Evolutionary conservation across 2,888 invertebrate species (phyloP).

Genomic region (Aleiodes alternator): DNA sequence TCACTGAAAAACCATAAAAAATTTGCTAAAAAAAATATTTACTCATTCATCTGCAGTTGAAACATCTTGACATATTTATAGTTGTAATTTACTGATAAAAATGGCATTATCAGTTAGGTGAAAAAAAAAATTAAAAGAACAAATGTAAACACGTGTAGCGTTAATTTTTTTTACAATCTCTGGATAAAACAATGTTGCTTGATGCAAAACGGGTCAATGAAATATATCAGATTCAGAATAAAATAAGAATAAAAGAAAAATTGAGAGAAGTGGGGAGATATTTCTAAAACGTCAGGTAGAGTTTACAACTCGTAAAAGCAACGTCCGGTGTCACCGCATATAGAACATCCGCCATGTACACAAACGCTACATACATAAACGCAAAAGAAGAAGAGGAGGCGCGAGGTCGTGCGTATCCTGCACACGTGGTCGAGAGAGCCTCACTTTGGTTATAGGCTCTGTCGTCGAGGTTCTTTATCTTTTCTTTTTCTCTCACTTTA

Average conservation of each 20-base stretch:
- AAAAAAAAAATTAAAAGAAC: background rate
- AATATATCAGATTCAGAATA: conserved; percentile 8
- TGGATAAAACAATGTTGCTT: conserved; percentile 3
- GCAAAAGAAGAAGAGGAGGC: conserved; percentile 41
- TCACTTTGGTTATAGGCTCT: conserved; percentile 8
- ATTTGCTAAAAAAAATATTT: conserved; percentile 39
- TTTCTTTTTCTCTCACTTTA: no score
- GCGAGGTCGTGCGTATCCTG: conserved; percentile 47
- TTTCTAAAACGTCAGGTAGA: conserved; percentile 16
- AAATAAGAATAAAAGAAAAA: background rate
- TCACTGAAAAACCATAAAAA: background rate
- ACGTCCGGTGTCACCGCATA: conserved; percentile 70
- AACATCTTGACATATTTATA: conserved; percentile 39
- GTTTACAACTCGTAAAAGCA: conserved; percentile 33
- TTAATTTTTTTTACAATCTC: background rate
- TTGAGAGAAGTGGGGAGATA: background rate
- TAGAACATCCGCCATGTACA: conserved; percentile 68
- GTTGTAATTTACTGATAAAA: conserved; percentile 35
- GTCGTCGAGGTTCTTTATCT: conserved; percentile 18
- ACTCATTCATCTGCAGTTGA: background rate
- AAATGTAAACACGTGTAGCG: conserved; percentile 9
- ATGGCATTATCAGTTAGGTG: conserved; percentile 13
- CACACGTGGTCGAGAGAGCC: conserved; percentile 49
- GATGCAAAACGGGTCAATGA: conserved; percentile 17
- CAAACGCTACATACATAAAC: conserved; percentile 47